Percentiles rank a stretch among this genome's conserved stretches.
Conservation (phyloP, 2,797 vertebrate genomes). For the Gambusia yucatana region DNA sequence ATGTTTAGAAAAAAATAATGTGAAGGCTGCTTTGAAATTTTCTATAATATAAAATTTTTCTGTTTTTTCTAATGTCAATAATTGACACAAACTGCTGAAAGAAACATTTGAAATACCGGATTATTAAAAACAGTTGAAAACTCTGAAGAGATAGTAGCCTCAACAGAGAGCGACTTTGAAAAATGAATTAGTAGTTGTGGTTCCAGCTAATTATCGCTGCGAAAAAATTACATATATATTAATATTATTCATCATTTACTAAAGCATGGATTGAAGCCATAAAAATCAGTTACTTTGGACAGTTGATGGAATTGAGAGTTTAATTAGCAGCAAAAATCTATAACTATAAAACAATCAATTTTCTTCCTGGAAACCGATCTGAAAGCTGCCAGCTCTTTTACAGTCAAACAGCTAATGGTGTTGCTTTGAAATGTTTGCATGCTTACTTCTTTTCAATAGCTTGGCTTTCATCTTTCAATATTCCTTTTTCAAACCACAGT, state of each 20-base stretch:
- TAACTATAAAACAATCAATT: constrained; percentile 7
- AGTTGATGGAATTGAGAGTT: background rate
- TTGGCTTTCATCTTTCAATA: background rate
- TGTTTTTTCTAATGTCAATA: background rate
- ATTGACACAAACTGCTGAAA: background rate
- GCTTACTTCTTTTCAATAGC: background rate
- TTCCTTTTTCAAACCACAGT: background rate
- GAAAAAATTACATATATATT: background rate
- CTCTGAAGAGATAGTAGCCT: background rate
- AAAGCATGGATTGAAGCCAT: background rate
- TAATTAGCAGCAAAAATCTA: constrained; percentile 5
- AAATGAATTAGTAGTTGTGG: background rate
- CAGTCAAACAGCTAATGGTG: background rate
- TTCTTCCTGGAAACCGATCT: background rate
- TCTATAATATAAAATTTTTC: background rate
- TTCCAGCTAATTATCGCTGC: background rate
- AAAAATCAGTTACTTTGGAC: background rate
- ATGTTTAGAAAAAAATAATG: background rate
- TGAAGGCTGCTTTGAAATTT: background rate
- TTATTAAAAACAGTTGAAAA: background rate
- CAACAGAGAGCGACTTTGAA: background rate
- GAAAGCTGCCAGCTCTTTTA: background rate
- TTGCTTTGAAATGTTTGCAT: constrained; percentile 1
- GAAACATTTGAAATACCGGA: background rate
- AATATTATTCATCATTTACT: background rate